Conservation (phyloP, 2,888 invertebrate genomes). For the Aspidapion aeneum region DNA sequence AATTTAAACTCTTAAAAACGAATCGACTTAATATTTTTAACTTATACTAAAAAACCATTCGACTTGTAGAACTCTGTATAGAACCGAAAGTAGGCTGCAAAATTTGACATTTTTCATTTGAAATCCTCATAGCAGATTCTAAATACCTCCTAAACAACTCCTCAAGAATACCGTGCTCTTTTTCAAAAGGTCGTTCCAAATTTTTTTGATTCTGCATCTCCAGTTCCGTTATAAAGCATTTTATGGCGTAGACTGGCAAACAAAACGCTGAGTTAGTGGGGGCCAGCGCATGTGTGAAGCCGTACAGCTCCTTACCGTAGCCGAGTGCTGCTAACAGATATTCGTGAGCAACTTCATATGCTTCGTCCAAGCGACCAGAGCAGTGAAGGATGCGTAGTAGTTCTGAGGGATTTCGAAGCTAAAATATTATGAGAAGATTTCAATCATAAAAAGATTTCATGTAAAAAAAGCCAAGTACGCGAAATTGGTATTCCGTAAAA, state of each 20-base stretch:
- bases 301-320: conserved; percentile 65
- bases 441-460: too few species aligned
- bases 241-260: conserved; percentile 75
- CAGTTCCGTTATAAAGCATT: conserved; percentile 63
- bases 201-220: conserved; percentile 53
- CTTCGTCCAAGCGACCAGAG: conserved; percentile 74
- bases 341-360: conserved; percentile 63
- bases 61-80: conserved; percentile 5
- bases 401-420: conserved; percentile 71
- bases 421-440: conserved; percentile 31
- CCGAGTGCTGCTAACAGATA: conserved; percentile 67
- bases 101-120: conserved; percentile 47
- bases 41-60: conserved; percentile 10
- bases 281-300: conserved; percentile 56
- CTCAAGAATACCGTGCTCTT: conserved; percentile 59
- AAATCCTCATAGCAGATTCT: conserved; percentile 61
- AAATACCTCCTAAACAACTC: conserved; percentile 61
- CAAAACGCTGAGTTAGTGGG: conserved; percentile 59
- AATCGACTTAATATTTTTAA: neutral
- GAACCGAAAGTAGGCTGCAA: conserved; percentile 18
- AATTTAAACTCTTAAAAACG: neutral
- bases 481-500: too few species aligned
- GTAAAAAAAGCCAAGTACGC: too few species aligned
- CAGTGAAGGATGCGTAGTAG: conserved; percentile 68
- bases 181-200: conserved; percentile 45